Evolutionary conservation across 2,888 invertebrate species (phyloP).

Genomic region (Melieria omissa): DNA sequence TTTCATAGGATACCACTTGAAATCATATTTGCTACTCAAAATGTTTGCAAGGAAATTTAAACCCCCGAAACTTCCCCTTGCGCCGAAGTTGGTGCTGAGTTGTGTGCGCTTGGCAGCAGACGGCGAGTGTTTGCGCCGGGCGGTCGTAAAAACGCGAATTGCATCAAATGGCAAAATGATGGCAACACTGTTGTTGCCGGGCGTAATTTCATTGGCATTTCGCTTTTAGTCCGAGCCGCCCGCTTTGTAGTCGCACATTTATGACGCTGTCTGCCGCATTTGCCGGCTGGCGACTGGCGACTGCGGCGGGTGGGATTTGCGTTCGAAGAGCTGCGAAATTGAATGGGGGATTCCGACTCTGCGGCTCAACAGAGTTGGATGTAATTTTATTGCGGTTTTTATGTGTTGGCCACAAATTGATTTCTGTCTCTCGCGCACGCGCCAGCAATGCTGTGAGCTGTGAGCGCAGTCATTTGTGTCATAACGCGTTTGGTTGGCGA

Average conservation of each 20-base stretch:
- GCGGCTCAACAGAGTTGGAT: constrained; percentile 45
- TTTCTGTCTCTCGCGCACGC: constrained; percentile 47
- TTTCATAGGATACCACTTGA: too few relatives aligned
- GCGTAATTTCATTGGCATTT: constrained; percentile 27
- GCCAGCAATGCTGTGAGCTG: too few relatives aligned
- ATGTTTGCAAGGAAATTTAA: too few relatives aligned
- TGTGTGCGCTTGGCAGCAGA: too few relatives aligned
- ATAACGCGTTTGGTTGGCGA: too few relatives aligned
- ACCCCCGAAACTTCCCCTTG: too few relatives aligned
- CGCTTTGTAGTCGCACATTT: background rate
- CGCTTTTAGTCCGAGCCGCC: too few relatives aligned
- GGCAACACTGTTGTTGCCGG: constrained; percentile 3
- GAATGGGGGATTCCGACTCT: constrained; percentile 55
- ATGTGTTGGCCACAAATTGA: constrained; percentile 61
- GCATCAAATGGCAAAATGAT: constrained; percentile 22
- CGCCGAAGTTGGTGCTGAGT: too few relatives aligned
- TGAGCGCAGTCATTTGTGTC: too few relatives aligned
- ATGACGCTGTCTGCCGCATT: background rate
- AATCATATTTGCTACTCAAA: too few relatives aligned
- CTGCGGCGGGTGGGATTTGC: background rate
- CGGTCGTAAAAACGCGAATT: constrained; percentile 30
- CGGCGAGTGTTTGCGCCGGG: background rate
- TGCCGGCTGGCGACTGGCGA: background rate
- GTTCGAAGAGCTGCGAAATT: constrained; percentile 47
- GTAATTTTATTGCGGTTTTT: constrained; percentile 62